phyloP scores from a whole-genome alignment of 2,113 vertebrate genomes.

The Bambusicola thoracicus region DNA sequence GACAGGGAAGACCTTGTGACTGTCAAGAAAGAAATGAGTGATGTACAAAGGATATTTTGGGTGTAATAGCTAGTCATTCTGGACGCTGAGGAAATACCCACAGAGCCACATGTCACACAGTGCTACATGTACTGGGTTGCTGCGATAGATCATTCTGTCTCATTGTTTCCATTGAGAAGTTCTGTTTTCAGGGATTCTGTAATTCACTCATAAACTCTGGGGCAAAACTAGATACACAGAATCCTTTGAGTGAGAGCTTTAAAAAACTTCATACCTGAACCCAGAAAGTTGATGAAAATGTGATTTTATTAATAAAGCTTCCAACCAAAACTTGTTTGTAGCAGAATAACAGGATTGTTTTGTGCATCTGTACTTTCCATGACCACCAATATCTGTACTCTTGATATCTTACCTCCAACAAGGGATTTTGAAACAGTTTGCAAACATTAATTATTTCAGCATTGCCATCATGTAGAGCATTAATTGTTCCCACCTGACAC shows the following conservation, averaged over 20 bases:
- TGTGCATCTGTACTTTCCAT: not conserved
- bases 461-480: not conserved
- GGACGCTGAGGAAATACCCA: constrained; percentile 9
- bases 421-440: not conserved
- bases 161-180: constrained; percentile 21
- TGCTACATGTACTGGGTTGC: not conserved
- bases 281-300: not conserved
- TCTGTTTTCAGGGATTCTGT: not conserved
- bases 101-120: not conserved
- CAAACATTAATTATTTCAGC: not conserved
- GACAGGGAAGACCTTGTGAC: constrained; percentile 16
- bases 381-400: not conserved
- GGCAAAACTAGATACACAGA: not conserved
- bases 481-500: not conserved
- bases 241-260: not conserved
- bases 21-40: not conserved
- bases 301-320: not conserved
- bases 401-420: not conserved
- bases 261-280: not conserved
- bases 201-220: not conserved
- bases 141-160: not conserved
- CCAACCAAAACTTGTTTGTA: not conserved
- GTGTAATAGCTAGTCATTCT: constrained; percentile 33
- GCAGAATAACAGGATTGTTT: not conserved
- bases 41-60: constrained; percentile 57